phyloP scores from a whole-genome alignment of 2,797 vertebrate species.

The Sebastiscus albofasciatus region DNA sequence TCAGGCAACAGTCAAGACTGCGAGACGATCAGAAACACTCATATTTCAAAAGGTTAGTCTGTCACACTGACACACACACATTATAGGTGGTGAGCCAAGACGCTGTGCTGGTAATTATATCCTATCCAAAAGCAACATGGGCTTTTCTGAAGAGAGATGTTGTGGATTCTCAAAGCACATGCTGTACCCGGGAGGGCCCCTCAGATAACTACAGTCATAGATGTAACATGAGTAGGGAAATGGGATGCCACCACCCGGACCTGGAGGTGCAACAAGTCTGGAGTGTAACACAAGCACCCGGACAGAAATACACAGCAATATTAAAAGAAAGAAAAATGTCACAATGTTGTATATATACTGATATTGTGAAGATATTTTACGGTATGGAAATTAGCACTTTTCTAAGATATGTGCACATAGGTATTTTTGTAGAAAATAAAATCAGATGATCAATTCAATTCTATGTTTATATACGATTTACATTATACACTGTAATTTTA shows the following conservation, averaged over 20 bases:
- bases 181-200: constrained; percentile 75
- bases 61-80: constrained; percentile 33
- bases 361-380: not conserved
- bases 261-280: constrained; percentile 68
- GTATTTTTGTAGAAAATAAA: not conserved
- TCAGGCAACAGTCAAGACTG: constrained; percentile 58
- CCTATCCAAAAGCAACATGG: constrained; percentile 48
- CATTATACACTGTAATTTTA: too few species aligned
- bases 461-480: too few species aligned
- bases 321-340: not conserved
- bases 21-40: constrained; percentile 31
- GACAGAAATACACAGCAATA: constrained; percentile 35
- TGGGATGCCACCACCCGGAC: constrained; percentile 66
- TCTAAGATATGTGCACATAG: too few species aligned
- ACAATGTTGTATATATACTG: not conserved
- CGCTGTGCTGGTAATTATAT: constrained; percentile 36
- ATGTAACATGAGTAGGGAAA: constrained; percentile 81
- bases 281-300: constrained; percentile 54
- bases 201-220: constrained; percentile 77
- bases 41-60: constrained; percentile 47
- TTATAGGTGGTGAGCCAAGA: constrained; percentile 34
- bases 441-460: not conserved
- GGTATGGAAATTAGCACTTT: not conserved
- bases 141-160: constrained; percentile 63
- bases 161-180: constrained; percentile 74